Evolutionary conservation across 2,797 vertebrate species (phyloP).

Genomic region (Hirundo rustica): DNA sequence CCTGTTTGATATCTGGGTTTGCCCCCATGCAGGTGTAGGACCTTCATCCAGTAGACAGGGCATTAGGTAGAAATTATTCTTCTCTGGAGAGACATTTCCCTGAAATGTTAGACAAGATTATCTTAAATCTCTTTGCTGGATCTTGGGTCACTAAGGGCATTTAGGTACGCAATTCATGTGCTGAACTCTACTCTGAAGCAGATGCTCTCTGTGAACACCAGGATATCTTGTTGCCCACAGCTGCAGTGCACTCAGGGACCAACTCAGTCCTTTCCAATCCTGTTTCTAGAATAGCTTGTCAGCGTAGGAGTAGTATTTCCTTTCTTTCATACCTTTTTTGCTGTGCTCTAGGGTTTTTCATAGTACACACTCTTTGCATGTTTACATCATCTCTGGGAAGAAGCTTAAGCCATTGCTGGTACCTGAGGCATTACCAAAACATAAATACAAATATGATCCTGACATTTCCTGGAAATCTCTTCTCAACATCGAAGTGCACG

Average conservation of each 20-base stretch:
- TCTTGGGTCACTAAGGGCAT: not conserved
- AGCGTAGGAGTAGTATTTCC: not conserved
- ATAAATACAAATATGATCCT: not conserved
- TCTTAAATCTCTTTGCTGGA: not conserved
- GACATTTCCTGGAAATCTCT: not conserved
- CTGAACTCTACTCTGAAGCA: not conserved
- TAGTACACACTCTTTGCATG: not conserved
- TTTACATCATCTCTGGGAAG: not conserved
- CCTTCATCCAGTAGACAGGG: not conserved
- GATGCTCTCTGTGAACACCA: not conserved
- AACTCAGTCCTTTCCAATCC: not conserved
- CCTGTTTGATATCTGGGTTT: not conserved
- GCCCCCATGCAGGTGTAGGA: accelerated
- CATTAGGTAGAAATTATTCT: not conserved
- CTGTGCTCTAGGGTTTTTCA: not conserved
- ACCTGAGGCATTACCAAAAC: not conserved
- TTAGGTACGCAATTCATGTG: not conserved
- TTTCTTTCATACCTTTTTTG: not conserved
- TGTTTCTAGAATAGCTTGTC: not conserved
- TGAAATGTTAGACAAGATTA: not conserved
- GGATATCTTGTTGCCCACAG: not conserved
- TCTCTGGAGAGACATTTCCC: not conserved
- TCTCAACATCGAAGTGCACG: not conserved
- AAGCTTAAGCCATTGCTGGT: not conserved
- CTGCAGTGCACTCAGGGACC: not conserved